Evolutionary conservation across 1,140 invertebrate genomes (phyloP).

Genomic region (Brachionus sp.): DNA sequence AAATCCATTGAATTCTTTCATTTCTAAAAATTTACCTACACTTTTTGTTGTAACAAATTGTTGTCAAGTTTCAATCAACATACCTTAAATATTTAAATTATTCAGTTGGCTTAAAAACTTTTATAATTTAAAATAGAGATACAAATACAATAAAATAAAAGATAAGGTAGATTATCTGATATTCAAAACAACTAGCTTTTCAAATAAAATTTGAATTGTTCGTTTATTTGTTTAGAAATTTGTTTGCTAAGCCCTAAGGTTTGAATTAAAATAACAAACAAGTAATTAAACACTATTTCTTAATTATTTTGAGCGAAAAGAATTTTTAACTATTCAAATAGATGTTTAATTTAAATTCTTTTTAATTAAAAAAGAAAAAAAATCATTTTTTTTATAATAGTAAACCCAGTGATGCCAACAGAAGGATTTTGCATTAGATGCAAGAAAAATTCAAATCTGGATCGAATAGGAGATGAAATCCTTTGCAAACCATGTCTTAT

Average conservation of each 20-base stretch:
- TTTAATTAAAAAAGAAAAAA: background rate
- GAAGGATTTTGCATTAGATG: background rate
- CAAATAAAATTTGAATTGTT: background rate
- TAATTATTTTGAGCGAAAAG: background rate
- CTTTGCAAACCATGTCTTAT: slow-evolving; percentile 20
- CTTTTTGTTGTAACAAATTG: background rate
- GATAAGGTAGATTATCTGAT: background rate
- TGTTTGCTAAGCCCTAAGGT: background rate
- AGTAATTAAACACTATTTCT: background rate
- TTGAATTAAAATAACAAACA: background rate
- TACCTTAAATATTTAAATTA: background rate
- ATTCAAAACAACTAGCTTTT: background rate
- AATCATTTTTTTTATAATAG: background rate
- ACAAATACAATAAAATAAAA: background rate
- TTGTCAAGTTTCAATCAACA: background rate
- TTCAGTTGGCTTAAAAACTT: background rate
- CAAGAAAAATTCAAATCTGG: background rate
- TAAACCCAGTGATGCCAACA: background rate
- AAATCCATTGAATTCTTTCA: background rate
- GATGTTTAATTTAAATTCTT: background rate
- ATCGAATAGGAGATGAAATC: background rate
- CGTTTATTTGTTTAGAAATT: background rate
- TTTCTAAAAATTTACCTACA: background rate
- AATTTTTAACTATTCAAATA: background rate
- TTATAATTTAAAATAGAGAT: background rate